Evolutionary conservation across 37 sponge, comb jelly and placozoan genomes (phyloP), one percentile per base, ranked within the genome.

Genomic region (Eunapius fragilis): DNA sequence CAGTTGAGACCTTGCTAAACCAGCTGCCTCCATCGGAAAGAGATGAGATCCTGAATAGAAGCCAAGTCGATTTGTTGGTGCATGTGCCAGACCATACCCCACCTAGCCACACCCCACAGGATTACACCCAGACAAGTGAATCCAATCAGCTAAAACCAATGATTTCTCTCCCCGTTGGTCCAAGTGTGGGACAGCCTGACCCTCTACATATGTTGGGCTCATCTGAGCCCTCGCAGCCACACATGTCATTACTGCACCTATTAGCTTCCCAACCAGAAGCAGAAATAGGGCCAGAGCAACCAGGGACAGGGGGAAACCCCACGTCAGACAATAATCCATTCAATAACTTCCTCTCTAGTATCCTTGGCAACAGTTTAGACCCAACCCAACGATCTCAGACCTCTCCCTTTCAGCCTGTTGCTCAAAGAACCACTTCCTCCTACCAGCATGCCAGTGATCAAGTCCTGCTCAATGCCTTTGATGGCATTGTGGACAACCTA

Each of bases 11-110:
- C 9, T 78, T 85, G 30, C 31, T 77, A 30, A 37, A 25, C 22
- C 77, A 77, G 37, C 85, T 85, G 41, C 85, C 85, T 58, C 58
- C 58, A 17, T 58, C 58, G 1, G 58, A 58, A 19, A 58, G 58
- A 58, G 58, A 58, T 10, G 58, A 58, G 17, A 58, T 58, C 22
- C 22, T 58, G 7, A 58, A 19, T 11, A 58, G 58, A 17, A 58
- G 58, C 58, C 14, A 58, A 58, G 17, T 58, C 58, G 14, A 58
- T 58, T 12, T 1, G 22, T 58, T 17, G 14, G 58, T 2, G 14
- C 14, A 10, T 1, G 58, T 17, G 58, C 41, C 3, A 41, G 41
- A 41, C 41, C 41, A 41, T 6, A 41, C 41, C 41, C 41, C 3
- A 6, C 41, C 41, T 9, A 6, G 41, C 41, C 41, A 41, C 41